Base-by-base conservation (phyloP, 2,113 vertebrate genomes). In the Dromas ardeola region DNA sequence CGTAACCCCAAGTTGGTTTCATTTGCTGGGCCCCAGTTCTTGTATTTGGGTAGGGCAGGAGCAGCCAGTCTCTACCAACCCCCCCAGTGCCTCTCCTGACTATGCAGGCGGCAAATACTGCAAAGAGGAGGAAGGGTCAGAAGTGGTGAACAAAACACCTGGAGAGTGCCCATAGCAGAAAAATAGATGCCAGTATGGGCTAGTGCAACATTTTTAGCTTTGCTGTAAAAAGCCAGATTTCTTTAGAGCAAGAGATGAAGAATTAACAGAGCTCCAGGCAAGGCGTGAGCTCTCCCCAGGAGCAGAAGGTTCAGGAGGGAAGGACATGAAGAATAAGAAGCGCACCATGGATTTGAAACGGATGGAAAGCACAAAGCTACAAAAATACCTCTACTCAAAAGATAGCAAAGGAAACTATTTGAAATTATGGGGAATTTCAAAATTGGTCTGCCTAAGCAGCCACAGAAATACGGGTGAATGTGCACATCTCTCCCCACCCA, bases 271-370 rank as follows among this genome's bases (percentile, higher is more conserved):
- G 40, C 32, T 66, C 22, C 27, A 29, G 29, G 50, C 23, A 50
- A 6, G 34, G 17, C 1, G 4, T 3, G 32, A 62, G 22, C 38
- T 47, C 15, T 58, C 21, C 32, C 7, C 7, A 23, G 50, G 18
- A 74, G 38, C 20, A 59, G 34, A 42, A n/a, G 30, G 47, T n/a
- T 36, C 17, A 17, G 59, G 43, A 45, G 17, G 36, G 7, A 73
- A 15, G 40, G 43, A 43, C 0, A 0, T 18, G 9, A 74, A 74
- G 15, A 56, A 72, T 0, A 0, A 40, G 27, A 34, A 36, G 26
- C 2, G 4, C 2, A 0, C 11, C 15, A 5, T 1, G 13, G 36
- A 8, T 25, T 9, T 7, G 58, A 52, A 84, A 61, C 9, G 40
- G 26, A 36, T 1, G 3, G 58, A 42, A 81, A 67, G 25, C 20